Evolutionary conservation across 2,113 vertebrate genomes (phyloP).

Genomic region (Heterocephalus glaber): DNA sequence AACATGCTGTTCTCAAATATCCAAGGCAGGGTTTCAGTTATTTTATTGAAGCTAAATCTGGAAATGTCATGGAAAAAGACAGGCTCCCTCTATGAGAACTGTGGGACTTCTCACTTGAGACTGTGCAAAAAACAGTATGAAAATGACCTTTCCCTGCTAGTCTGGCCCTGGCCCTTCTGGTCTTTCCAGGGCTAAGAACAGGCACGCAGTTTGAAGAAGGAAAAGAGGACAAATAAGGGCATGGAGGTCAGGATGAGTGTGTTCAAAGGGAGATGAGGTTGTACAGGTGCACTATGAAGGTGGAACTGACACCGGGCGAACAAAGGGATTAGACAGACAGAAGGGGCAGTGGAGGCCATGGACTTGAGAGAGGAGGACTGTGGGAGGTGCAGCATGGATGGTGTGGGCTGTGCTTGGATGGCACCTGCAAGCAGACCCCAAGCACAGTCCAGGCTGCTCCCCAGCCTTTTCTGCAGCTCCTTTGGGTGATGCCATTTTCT

Average conservation of each 20-base stretch:
- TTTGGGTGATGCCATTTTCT: conserved; percentile 29
- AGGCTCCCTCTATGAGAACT: conserved; percentile 48
- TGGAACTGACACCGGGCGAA: neutral
- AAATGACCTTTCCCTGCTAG: conserved; percentile 64
- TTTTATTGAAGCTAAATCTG: conserved; percentile 74
- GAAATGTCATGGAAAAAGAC: conserved; percentile 77
- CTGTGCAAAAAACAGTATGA: neutral
- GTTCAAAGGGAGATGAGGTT: conserved; percentile 40
- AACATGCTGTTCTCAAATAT: conserved; percentile 71
- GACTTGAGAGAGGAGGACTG: neutral
- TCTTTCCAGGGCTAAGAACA: conserved; percentile 5
- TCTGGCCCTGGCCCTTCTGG: conserved; percentile 21
- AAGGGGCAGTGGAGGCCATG: neutral
- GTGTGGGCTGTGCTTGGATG: fast-evolving
- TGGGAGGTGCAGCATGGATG: neutral
- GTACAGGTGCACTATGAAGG: neutral
- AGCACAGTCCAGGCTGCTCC: fast-evolving
- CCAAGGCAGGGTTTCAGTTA: conserved; percentile 66
- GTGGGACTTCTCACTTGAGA: conserved; percentile 56
- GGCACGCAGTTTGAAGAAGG: neutral
- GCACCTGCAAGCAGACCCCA: neutral
- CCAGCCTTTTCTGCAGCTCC: conserved; percentile 29
- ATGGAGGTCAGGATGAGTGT: neutral
- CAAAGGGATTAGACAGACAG: neutral
- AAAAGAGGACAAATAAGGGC: neutral